Evolutionary conservation across 2,888 invertebrate genomes (phyloP).

Genomic region (Caenorhabditis drosophilae): DNA sequence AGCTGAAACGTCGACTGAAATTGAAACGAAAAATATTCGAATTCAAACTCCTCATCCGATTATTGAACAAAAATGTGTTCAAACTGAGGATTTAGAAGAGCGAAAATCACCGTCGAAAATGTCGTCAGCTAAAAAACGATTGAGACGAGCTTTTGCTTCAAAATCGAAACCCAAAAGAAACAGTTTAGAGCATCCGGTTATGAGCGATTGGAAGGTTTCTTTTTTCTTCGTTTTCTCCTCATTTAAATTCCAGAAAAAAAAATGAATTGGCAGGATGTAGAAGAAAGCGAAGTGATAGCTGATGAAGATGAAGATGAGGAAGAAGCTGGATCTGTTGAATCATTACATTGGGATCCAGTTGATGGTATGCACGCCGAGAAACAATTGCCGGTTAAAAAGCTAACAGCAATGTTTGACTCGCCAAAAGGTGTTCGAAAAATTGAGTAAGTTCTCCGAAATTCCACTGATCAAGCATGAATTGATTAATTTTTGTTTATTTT

Average conservation of each 20-base stretch:
- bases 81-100: constrained; percentile 58
- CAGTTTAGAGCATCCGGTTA: constrained; percentile 43
- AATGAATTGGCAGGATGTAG: constrained; percentile 17
- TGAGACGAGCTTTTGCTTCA: constrained; percentile 51
- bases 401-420: constrained; percentile 65
- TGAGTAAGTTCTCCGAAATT: constrained; percentile 29
- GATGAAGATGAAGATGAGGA: constrained; percentile 40
- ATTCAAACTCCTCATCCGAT: constrained; percentile 63
- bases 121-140: constrained; percentile 54
- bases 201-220: constrained; percentile 62
- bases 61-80: constrained; percentile 52
- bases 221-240: too few relatives aligned
- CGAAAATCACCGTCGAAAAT: constrained; percentile 58
- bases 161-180: constrained; percentile 39
- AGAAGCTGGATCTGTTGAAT: constrained; percentile 49
- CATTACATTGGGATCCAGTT: constrained; percentile 65
- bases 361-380: constrained; percentile 69
- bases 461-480: too few relatives aligned
- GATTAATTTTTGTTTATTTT: too few relatives aligned
- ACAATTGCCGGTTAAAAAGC: constrained; percentile 64
- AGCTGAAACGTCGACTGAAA: constrained; percentile 54
- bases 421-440: constrained; percentile 32
- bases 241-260: constrained; percentile 10
- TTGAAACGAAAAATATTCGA: constrained; percentile 59
- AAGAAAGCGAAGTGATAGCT: constrained; percentile 22